Evolutionary conservation across 2,797 vertebrate genomes (phyloP), one percentile per base, ranked within the genome.

Genomic region (Megalops cyprinoides): DNA sequence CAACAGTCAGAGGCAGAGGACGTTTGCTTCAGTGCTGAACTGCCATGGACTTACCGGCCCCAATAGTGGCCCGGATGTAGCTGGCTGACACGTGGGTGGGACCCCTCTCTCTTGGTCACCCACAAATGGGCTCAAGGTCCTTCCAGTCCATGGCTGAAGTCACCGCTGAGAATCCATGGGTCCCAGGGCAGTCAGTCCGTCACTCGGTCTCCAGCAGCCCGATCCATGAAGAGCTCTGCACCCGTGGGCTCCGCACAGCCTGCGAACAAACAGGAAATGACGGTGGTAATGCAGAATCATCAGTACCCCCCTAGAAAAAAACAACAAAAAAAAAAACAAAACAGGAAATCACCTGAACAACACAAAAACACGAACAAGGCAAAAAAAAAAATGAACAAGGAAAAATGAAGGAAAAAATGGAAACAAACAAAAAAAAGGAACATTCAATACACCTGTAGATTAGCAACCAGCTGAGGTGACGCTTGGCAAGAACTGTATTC

Each of bases 131-230:
- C 46, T 49, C 20, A 4, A 34, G 18, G 78, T 87, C 86, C 77
- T 83, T 85, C 86, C 87, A 79, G 85, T 91, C 92, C 87, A 87
- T 86, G 31, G 79, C 67, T 78, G 81, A 67, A 51, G 7, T 58
- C 28, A n/a, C 77, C 56, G 83, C 85, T 84, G 76, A 20, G n/a
- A 53, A 69, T 82, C 89, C 77, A 55, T 81, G 79, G 78, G 77
- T 31, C 10, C 20, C 49, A 20, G 6, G 39, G 42, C 42, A 12
- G 75, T 4, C 15, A 56, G 73, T 83, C 73, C 46, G 10, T 88
- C 81, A 87, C 87, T 85, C 83, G 83, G 75, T 83, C 81, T 86
- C 88, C 34, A 14, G 67, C 67, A 87, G 90, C 88, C 83, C 87
- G 71, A 31, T 84, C 90, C 90, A 90, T 91, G 37, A 84, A 82